Percentiles rank a stretch among this genome's conserved stretches.
Conservation (phyloP, 2,797 vertebrate genomes). For the Mus caroli region DNA sequence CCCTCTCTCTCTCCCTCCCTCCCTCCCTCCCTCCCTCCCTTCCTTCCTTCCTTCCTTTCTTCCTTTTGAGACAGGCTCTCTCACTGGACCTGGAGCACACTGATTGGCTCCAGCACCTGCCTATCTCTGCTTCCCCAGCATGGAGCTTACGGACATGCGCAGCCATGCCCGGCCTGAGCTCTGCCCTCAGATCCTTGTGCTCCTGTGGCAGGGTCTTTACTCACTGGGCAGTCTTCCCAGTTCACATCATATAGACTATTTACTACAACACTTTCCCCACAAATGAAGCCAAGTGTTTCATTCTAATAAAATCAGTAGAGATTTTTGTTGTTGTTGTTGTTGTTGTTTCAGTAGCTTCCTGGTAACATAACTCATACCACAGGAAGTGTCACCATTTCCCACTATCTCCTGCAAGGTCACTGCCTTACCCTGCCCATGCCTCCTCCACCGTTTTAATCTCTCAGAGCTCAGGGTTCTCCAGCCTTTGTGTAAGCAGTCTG, state of each 20-base stretch:
- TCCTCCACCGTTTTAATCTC: not conserved
- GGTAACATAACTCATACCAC: conserved; percentile 52
- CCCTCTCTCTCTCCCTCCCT: fast-evolving
- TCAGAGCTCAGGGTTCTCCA: not conserved
- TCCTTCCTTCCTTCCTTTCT: too few species aligned
- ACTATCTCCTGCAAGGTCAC: conserved; percentile 21
- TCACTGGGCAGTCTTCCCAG: not conserved
- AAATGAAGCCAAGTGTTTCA: conserved; percentile 72
- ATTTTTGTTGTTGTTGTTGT: too few species aligned
- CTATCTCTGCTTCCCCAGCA: not conserved
- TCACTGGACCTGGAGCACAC: not conserved
- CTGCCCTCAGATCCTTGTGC: not conserved
- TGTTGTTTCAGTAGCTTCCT: conserved; percentile 46
- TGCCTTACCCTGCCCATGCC: not conserved
- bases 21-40: too few species aligned
- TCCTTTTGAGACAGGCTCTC: not conserved
- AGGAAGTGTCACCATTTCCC: conserved; percentile 63
- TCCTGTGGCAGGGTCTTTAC: not conserved
- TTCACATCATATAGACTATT: conserved; percentile 9
- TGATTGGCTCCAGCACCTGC: not conserved
- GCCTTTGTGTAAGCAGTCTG: not conserved
- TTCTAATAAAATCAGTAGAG: conserved; percentile 70
- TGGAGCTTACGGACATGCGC: not conserved
- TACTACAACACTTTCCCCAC: conserved; percentile 72
- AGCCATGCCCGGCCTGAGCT: not conserved